phyloP scores from a whole-genome alignment of 2,797 vertebrate species.

The Crenuchus spilurus region DNA sequence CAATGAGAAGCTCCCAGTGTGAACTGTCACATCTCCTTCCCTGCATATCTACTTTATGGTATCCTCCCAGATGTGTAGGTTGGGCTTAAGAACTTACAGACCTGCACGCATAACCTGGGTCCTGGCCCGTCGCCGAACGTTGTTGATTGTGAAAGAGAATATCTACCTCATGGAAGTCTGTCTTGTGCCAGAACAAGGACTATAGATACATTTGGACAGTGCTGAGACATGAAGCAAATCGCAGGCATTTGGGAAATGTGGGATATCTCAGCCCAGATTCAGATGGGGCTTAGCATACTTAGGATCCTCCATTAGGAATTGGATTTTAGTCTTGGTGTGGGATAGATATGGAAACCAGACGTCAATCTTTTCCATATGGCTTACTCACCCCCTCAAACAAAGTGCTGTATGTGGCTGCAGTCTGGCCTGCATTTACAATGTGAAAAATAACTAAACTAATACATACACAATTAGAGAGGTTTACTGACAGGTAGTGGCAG shows the following conservation, averaged over 20 bases:
- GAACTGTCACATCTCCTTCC: slow-evolving; percentile 36
- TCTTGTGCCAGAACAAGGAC: slow-evolving; percentile 29
- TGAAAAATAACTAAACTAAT: slow-evolving; percentile 50
- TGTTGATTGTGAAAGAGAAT: slow-evolving; percentile 23
- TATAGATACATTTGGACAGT: slow-evolving; percentile 29
- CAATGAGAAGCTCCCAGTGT: slow-evolving; percentile 33
- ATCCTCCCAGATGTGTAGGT: slow-evolving; percentile 30
- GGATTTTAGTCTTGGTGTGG: slow-evolving; percentile 23
- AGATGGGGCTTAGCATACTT: slow-evolving; percentile 23
- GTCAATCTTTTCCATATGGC: slow-evolving; percentile 66
- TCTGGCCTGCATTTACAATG: slow-evolving; percentile 38
- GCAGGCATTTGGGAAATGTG: slow-evolving; percentile 9
- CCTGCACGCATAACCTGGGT: not conserved
- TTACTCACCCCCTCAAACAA: slow-evolving; percentile 21
- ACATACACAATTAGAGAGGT: slow-evolving; percentile 62
- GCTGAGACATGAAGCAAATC: slow-evolving; percentile 16
- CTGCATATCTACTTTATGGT: slow-evolving; percentile 16
- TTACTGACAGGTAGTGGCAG: slow-evolving; percentile 61
- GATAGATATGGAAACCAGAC: slow-evolving; percentile 58
- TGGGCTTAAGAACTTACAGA: not conserved
- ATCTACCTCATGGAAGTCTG: slow-evolving; percentile 1
- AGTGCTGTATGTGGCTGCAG: slow-evolving; percentile 49
- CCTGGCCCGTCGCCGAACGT: not conserved
- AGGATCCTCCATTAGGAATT: slow-evolving; percentile 11
- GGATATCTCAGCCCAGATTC: slow-evolving; percentile 5